phyloP scores from a whole-genome alignment of 2,113 vertebrate species.

The Entelurus aequoreus region DNA sequence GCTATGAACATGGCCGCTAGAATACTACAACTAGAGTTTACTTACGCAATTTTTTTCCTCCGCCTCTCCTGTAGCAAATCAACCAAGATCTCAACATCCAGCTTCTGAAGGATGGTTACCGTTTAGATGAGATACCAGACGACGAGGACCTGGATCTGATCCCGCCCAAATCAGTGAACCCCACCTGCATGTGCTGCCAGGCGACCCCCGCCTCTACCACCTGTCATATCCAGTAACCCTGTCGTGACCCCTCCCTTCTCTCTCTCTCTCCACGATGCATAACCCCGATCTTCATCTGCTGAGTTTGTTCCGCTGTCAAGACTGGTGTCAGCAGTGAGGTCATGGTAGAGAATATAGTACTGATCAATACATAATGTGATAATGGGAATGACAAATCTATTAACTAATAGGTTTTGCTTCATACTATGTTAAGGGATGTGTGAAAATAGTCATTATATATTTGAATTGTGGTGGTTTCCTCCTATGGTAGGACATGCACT shows the following conservation, averaged over 20 bases:
- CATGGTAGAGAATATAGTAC: constrained; percentile 46
- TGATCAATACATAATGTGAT: constrained; percentile 38
- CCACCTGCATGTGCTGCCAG: constrained; percentile 99
- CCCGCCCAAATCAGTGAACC: constrained; percentile 94
- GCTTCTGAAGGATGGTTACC: constrained; percentile 96
- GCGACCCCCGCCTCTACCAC: constrained; percentile 92
- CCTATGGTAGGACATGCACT: constrained; percentile 96
- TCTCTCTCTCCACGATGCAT: constrained; percentile 30
- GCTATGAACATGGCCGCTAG: background rate
- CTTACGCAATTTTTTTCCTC: too few relatives aligned
- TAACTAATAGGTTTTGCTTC: constrained; percentile 35
- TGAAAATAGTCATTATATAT: constrained; percentile 45
- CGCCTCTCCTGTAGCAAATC: constrained; percentile 81
- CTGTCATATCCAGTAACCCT: constrained; percentile 95
- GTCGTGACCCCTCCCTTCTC: constrained; percentile 25
- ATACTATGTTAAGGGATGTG: constrained; percentile 22
- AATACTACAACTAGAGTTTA: too few relatives aligned
- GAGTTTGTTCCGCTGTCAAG: constrained; percentile 41
- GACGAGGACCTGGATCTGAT: constrained; percentile 97
- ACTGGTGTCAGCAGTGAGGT: constrained; percentile 38
- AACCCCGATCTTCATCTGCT: constrained; percentile 49
- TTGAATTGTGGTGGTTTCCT: constrained; percentile 80
- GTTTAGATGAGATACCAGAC: constrained; percentile 94
- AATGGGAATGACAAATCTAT: constrained; percentile 45
- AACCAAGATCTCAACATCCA: constrained; percentile 99